Evolutionary conservation across 2,888 invertebrate species (phyloP).

Genomic region (Agonopterix heracliana): DNA sequence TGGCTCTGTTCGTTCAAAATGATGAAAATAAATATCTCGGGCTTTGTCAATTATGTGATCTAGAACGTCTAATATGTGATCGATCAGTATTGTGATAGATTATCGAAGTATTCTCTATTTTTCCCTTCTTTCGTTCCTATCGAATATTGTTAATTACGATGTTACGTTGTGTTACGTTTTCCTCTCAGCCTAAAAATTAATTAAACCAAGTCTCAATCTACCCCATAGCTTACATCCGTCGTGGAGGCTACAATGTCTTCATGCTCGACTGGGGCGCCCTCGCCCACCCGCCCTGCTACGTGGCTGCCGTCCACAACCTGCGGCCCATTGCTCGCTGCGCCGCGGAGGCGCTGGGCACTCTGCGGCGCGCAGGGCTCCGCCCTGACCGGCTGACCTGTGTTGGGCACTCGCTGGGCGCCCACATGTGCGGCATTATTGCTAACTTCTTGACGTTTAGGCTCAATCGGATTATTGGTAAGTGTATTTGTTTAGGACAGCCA

Average conservation of each 20-base stretch:
- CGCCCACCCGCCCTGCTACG: conserved; percentile 82
- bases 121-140: too few relatives aligned
- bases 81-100: too few relatives aligned
- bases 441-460: conserved; percentile 83
- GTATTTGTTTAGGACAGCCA: neutral
- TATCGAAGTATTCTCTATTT: too few relatives aligned
- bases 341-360: conserved; percentile 77
- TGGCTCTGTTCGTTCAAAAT: too few relatives aligned
- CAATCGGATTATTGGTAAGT: conserved; percentile 81
- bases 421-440: conserved; percentile 84
- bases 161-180: too few relatives aligned
- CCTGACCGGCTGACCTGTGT: conserved; percentile 83
- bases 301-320: conserved; percentile 85
- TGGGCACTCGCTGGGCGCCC: conserved; percentile 86
- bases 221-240: conserved; percentile 79
- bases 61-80: too few relatives aligned
- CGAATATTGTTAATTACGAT: too few relatives aligned
- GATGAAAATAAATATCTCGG: too few relatives aligned
- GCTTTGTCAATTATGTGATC: too few relatives aligned
- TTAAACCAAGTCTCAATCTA: too few relatives aligned
- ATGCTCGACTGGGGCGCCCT: conserved; percentile 87
- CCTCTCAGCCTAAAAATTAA: too few relatives aligned
- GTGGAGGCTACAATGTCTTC: conserved; percentile 86
- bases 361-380: conserved; percentile 80
- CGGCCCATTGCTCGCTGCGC: conserved; percentile 82